Base-by-base conservation (phyloP, 2,113 vertebrate species). In the Callipepla californica region DNA sequence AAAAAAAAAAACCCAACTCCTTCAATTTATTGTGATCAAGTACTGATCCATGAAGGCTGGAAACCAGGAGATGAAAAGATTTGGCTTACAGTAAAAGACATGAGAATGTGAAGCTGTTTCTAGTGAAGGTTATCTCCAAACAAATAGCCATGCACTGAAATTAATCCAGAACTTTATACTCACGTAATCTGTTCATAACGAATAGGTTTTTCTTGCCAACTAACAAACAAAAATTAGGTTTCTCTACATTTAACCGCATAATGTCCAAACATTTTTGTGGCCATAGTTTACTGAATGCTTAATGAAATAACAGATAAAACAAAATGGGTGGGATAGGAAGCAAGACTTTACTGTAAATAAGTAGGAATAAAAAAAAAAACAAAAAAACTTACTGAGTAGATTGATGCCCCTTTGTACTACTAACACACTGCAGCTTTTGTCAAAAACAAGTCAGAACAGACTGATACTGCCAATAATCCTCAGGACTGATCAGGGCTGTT, bases 1-100 rank as follows among this genome's bases (percentile, higher is more conserved):
- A 7, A 36, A 36, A 42, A 36, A 36, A 36, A 13, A 55, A n/a
- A 57, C 5, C 17, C 17, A 9, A 0, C 6, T 2, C 28, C n/a
- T 48, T 32, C 7, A n/a, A 57, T 72, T 70, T 11, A 89, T 23
- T 22, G 18, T 2, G n/a, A 36, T 76, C 32, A 81, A 20, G 38
- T 48, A 45, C 50, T 15, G 36, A 51, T 17, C 10, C 34, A 74
- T 8, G 21, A 59, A 63, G 73, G 28, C 4, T 73, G 53, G 45
- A 91, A 74, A 69, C 28, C 21, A 73, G 75, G 44, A 3, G 0
- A 85, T 23, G 6, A 50, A 18, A 87, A 70, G 5, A n/a, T 90
- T 42, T 57, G 13, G 32, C 34, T 80, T 72, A 70, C 44, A 50
- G 38, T 74, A 44, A 44, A 68, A 70, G 28, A 38, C 13, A 55